Base-by-base conservation (phyloP, 2,113 vertebrate genomes). In the Dicaeum eximium region DNA sequence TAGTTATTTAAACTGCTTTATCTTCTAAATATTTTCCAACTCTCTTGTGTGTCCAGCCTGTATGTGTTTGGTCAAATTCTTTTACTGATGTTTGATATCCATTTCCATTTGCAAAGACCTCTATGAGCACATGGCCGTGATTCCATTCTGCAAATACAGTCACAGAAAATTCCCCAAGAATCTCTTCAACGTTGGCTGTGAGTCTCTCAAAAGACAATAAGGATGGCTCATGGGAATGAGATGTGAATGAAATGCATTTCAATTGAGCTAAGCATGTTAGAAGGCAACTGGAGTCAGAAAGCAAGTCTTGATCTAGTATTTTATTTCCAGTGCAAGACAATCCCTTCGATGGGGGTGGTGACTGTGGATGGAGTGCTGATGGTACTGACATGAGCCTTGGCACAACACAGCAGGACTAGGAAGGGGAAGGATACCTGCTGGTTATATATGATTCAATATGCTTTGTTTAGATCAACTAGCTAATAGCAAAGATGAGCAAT, bases 251-350 rank as follows among this genome's bases (percentile, higher is more conserved):
- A 74, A 75, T 3, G 2, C 17, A 72, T 72, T 86, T 85, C 37
- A 72, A 15, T n/a, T 28, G 80, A 93, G 60, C 30, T 67, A 74
- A 67, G n/a, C 17, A 17, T 10, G 7, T 64, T 48, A 74, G 65
- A 84, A 93, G 27, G 83, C 70, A 95, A 81, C 4, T 56, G 42
- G 24, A 84, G 37, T 82, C 45, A 85, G 65, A 95, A 88, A 60
- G 69, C 38, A 71, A 84, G 54, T 73, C 71, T 45, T 88, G 57
- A 87, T 57, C 28, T 81, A 40, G 2, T 48, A 37, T 57, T 62
- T 58, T 30, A 72, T 57, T 91, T 89, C 57, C 45, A 81, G 17
- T 61, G 69, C 58, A 80, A 92, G 51, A 51, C 30, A 82, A 47
- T 64, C 28, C 21, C 20, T 85, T 62, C 13, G 3, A 44, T 79